Evolutionary conservation across 1,140 invertebrate genomes (phyloP).

Genomic region (Fopius arisanus): DNA sequence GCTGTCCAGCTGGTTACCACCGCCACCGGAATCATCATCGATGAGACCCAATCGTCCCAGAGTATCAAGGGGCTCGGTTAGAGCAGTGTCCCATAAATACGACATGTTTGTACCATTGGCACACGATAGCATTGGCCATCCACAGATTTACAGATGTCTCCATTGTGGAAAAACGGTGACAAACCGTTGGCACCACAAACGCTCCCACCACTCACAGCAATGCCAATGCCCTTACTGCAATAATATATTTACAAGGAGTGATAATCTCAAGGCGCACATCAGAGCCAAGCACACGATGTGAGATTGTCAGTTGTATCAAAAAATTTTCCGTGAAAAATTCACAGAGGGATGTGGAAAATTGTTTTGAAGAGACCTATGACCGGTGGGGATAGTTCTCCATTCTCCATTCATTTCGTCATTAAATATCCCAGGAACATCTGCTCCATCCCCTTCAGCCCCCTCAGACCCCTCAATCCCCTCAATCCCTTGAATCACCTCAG

Average conservation of each 20-base stretch:
- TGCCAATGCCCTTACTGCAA: constrained; percentile 75
- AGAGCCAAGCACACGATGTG: constrained; percentile 43
- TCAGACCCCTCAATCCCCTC: not conserved
- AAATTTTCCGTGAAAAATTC: not conserved
- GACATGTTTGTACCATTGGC: constrained; percentile 47
- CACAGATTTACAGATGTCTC: constrained; percentile 64
- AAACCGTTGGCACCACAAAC: constrained; percentile 77
- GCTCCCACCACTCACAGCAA: constrained; percentile 74
- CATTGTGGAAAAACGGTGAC: constrained; percentile 76
- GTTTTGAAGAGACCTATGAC: too few species aligned
- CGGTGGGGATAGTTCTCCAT: not conserved
- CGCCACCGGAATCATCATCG: constrained; percentile 9
- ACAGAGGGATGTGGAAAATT: not conserved
- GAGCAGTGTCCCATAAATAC: constrained; percentile 26
- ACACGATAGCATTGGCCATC: constrained; percentile 41
- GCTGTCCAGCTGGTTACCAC: constrained; percentile 49
- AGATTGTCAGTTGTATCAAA: not conserved
- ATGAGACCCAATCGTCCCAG: constrained; percentile 31
- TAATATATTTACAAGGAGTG: constrained; percentile 73
- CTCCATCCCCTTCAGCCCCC: too few species aligned
- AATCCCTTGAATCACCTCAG: not conserved
- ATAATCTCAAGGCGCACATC: constrained; percentile 76
- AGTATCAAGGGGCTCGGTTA: constrained; percentile 40
- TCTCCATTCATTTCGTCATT: not conserved
- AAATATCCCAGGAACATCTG: constrained; percentile 2